Conservation (phyloP, 1,140 invertebrate species). For the Drosophila equinoxialis region DNA sequence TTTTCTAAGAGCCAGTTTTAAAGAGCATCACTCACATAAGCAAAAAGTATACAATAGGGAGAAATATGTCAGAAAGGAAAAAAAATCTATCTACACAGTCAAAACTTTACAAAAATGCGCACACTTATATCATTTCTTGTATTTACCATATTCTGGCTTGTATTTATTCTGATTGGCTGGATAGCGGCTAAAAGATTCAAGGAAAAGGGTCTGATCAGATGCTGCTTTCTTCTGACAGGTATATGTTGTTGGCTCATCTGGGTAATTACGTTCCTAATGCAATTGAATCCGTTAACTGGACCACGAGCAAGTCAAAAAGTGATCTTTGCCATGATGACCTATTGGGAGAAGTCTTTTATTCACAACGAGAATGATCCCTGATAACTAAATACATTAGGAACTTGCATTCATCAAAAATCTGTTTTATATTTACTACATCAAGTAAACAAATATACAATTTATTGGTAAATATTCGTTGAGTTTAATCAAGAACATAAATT, state of each 20-base stretch:
- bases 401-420: background rate
- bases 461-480: too few species aligned
- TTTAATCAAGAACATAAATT: too few species aligned
- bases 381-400: background rate
- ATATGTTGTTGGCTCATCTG: conserved; percentile 64
- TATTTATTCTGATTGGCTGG: conserved; percentile 31
- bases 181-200: conserved; percentile 21
- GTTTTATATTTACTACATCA: background rate
- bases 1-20: conserved; percentile 42
- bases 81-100: conserved; percentile 7
- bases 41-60: background rate
- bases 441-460: conserved; percentile 2
- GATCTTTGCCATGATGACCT: conserved; percentile 46
- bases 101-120: conserved; percentile 46
- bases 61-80: conserved; percentile 49
- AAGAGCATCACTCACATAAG: conserved; percentile 15
- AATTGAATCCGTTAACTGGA: conserved; percentile 58
- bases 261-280: conserved; percentile 62
- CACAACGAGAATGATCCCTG: conserved; percentile 20
- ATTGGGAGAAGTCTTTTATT: conserved; percentile 52
- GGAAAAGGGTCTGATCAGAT: conserved; percentile 43
- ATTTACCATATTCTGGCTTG: conserved; percentile 36
- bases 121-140: conserved; percentile 13
- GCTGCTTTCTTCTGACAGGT: conserved; percentile 44
- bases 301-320: conserved; percentile 30